Conservation (phyloP, 1,140 invertebrate genomes). For the Drosophila hydei region DNA sequence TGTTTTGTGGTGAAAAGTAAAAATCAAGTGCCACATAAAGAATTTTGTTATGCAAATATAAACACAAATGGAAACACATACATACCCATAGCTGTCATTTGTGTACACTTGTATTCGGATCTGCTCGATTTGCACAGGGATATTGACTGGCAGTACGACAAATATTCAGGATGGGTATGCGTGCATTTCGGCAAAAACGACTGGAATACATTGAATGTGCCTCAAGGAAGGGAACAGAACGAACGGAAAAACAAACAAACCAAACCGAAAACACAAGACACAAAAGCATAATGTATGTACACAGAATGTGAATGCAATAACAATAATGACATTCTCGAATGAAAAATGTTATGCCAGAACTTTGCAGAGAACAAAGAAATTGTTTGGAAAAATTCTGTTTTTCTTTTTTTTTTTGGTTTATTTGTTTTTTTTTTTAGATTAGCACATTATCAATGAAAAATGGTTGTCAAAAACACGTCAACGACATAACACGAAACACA, state of each 20-base stretch:
- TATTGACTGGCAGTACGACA: neutral
- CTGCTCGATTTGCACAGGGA: neutral
- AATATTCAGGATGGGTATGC: neutral
- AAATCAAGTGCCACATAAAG: constrained; percentile 63
- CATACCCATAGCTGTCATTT: constrained; percentile 20
- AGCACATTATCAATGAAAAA: constrained; percentile 32
- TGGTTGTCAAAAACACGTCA: constrained; percentile 30
- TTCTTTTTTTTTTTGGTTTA: no score
- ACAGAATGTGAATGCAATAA: constrained; percentile 41
- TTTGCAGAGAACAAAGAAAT: constrained; percentile 21
- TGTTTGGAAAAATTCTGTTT: constrained; percentile 8
- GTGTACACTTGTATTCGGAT: neutral
- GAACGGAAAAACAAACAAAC: constrained; percentile 4
- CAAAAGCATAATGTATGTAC: constrained; percentile 36
- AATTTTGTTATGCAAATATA: constrained; percentile 58
- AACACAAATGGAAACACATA: constrained; percentile 52
- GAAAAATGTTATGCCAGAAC: constrained; percentile 10
- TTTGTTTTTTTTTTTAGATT: constrained; percentile 4
- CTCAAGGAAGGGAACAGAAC: constrained; percentile 5
- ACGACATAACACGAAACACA: constrained; percentile 36
- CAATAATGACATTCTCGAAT: constrained; percentile 37
- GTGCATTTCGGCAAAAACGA: constrained; percentile 14
- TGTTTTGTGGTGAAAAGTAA: constrained; percentile 52
- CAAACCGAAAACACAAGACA: constrained; percentile 1
- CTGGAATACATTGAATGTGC: constrained; percentile 41